Percentiles rank a stretch among this genome's conserved stretches.
These are phyloP conservation scores for Caloenas nicobarica DNA, from an alignment of 2,113 vertebrate genomes.

Conservation along the genomic window DNA sequence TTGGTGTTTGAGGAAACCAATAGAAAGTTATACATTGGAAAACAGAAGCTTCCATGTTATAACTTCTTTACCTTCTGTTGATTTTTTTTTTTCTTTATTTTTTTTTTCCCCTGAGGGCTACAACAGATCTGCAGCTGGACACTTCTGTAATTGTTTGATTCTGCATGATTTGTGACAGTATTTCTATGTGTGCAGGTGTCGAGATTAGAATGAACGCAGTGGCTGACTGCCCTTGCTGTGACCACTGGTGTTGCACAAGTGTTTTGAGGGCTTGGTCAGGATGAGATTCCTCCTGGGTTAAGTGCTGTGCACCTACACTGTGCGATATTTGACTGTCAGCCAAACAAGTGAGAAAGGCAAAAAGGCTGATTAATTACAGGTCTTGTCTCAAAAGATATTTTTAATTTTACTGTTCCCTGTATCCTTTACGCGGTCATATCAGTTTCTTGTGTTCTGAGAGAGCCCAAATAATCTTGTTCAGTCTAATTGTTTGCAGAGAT, in stretches of 20 bases:
- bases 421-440: accelerated
- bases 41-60: neutral
- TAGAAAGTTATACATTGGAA: neutral
- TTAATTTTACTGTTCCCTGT: neutral
- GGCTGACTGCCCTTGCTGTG: accelerated
- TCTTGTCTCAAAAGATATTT: accelerated
- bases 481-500: no score
- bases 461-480: accelerated
- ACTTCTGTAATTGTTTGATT: neutral
- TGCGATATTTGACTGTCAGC: neutral
- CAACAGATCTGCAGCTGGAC: accelerated
- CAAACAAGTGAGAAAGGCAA: neutral
- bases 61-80: neutral
- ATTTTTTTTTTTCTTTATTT: neutral
- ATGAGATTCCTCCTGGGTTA: neutral
- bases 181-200: neutral
- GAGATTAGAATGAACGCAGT: accelerated
- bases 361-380: neutral
- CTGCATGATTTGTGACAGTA: accelerated
- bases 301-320: neutral
- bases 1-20: neutral
- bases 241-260: neutral
- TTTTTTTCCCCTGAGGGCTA: accelerated
- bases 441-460: neutral
- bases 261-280: neutral